Conservation (phyloP, 2,113 vertebrate species). For the Crypturellus undulatus region DNA sequence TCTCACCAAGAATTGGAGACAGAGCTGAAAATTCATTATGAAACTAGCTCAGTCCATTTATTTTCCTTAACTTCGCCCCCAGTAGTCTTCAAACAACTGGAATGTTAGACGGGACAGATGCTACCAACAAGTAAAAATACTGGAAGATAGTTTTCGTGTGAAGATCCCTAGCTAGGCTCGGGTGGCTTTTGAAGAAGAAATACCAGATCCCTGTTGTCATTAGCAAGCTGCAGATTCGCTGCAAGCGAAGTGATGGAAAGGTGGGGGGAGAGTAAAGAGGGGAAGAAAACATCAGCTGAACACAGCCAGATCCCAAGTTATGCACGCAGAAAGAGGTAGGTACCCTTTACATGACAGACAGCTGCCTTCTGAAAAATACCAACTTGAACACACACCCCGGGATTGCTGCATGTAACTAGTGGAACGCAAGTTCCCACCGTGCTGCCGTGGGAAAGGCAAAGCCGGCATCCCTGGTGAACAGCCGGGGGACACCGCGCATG, state of each 20-base stretch:
- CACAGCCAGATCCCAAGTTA: neutral
- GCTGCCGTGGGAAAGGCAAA: slow-evolving; percentile 48
- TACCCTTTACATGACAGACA: neutral
- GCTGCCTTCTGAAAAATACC: neutral
- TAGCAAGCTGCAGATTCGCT: neutral
- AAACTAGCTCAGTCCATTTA: neutral
- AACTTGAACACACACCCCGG: neutral
- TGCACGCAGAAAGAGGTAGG: neutral
- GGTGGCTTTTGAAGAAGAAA: neutral
- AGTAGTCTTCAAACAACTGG: neutral
- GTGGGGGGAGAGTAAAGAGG: neutral
- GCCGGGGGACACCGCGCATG: slow-evolving; percentile 52
- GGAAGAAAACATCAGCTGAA: neutral
- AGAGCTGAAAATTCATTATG: neutral
- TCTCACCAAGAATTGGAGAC: neutral
- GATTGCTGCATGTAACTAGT: neutral
- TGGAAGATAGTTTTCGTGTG: rapidly evolving
- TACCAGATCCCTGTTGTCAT: neutral
- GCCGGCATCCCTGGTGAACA: neutral
- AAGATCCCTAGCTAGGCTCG: neutral
- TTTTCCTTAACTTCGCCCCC: neutral
- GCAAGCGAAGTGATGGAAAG: neutral
- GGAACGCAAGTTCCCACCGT: neutral
- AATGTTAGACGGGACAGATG: neutral
- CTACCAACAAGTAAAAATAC: neutral